Evolutionary conservation across 2,888 invertebrate genomes (phyloP).

Genomic region (Lasius platythorax): DNA sequence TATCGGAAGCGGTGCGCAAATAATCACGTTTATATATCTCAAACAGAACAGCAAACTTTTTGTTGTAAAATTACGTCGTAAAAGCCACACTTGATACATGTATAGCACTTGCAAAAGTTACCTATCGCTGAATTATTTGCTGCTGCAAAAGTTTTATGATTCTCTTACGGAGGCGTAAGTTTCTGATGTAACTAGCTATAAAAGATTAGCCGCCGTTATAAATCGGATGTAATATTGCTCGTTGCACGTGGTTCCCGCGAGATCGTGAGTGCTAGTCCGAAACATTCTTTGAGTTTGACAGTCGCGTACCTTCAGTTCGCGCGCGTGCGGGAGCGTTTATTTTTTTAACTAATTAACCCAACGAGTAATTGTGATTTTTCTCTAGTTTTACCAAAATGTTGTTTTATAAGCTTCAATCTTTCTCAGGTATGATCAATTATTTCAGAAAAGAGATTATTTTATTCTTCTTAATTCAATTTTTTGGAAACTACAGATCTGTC

Average conservation of each 20-base stretch:
- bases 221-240: constrained; percentile 22
- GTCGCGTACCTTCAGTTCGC: constrained; percentile 4
- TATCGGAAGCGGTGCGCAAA: constrained; percentile 38
- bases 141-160: constrained; percentile 30
- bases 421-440: not conserved
- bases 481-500: not conserved
- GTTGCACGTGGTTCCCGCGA: constrained; percentile 25
- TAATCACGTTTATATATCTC: constrained; percentile 46
- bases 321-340: not conserved
- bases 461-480: not conserved
- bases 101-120: constrained; percentile 19
- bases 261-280: constrained; percentile 29
- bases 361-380: not conserved
- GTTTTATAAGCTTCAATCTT: not conserved
- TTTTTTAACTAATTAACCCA: constrained; percentile 24
- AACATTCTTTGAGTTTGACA: constrained; percentile 33
- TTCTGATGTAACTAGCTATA: constrained; percentile 41
- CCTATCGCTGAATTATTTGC: constrained; percentile 37
- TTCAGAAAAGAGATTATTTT: not conserved
- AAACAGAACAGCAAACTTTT: not conserved
- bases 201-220: constrained; percentile 37
- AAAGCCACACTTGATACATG: not conserved
- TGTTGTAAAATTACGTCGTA: not conserved
- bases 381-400: not conserved
- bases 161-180: constrained; percentile 15